Conservation (phyloP, 2,797 vertebrate genomes). For the Nyctibius grandis region DNA sequence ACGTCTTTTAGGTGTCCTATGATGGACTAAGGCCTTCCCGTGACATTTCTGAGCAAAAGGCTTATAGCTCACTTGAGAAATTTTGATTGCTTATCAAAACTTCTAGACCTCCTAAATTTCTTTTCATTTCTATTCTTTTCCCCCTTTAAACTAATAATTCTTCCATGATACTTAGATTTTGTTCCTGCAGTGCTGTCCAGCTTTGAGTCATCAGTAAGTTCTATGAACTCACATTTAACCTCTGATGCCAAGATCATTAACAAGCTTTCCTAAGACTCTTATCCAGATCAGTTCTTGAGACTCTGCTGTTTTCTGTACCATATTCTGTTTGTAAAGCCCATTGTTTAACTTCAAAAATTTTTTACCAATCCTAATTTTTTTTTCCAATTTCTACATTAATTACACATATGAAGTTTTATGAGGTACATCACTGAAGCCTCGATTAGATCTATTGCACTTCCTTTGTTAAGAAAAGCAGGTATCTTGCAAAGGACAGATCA, state of each 20-base stretch:
- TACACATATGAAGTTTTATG: fast-evolving
- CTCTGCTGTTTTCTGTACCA: not conserved
- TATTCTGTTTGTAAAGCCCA: not conserved
- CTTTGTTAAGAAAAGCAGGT: not conserved
- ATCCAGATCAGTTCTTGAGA: not conserved
- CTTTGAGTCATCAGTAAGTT: not conserved
- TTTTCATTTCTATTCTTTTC: not conserved
- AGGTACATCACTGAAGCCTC: not conserved
- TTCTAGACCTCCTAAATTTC: not conserved
- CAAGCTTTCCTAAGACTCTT: not conserved
- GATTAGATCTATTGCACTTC: not conserved
- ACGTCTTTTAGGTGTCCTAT: not conserved
- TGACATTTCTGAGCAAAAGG: not conserved
- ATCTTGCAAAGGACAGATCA: not conserved
- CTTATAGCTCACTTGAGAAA: not conserved
- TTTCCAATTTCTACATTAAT: not conserved
- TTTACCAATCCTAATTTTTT: not conserved
- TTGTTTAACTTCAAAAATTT: not conserved
- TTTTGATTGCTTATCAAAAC: not conserved
- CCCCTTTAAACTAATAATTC: not conserved
- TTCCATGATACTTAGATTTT: not conserved
- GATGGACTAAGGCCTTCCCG: fast-evolving
- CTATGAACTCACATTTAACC: not conserved
- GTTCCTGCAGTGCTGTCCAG: not conserved
- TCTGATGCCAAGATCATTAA: not conserved